Percentiles rank a stretch among this genome's conserved stretches.
phyloP scores from a whole-genome alignment of 2,797 vertebrate species.

The Lacerta viridis region DNA sequence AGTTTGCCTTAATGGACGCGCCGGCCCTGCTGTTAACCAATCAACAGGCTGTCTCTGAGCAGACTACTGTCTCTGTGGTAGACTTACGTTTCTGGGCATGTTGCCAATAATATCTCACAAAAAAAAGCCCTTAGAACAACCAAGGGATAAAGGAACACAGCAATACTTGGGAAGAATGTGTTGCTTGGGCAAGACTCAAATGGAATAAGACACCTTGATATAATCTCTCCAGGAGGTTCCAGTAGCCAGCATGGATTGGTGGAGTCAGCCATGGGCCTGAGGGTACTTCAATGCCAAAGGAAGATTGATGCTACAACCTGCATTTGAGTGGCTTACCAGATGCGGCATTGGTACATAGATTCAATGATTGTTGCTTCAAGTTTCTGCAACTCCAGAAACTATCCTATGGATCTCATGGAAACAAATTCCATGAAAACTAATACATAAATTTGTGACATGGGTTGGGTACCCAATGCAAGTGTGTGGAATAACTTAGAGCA shows the following conservation, averaged over 20 bases:
- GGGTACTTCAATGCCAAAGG: background rate
- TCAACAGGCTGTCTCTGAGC: too few species aligned
- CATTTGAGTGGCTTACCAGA: background rate
- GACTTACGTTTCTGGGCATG: too few species aligned
- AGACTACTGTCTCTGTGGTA: too few species aligned
- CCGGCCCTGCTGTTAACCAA: too few species aligned
- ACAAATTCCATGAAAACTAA: background rate
- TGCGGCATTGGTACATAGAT: background rate
- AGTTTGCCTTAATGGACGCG: too few species aligned
- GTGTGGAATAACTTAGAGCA: background rate
- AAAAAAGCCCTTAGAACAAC: background rate
- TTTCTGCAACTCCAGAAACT: background rate
- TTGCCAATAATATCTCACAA: too few species aligned
- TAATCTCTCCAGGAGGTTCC: background rate
- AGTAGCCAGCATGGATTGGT: background rate
- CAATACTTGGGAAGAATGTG: background rate
- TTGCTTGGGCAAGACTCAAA: background rate
- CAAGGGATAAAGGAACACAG: background rate
- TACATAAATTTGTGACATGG: background rate
- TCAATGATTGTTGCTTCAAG: background rate
- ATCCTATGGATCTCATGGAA: background rate
- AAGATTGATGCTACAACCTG: background rate
- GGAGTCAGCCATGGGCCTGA: background rate
- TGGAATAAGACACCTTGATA: background rate
- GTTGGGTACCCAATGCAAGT: background rate